Base-by-base conservation (phyloP, 2,113 vertebrate species). In the Eleginops maclovinus region DNA sequence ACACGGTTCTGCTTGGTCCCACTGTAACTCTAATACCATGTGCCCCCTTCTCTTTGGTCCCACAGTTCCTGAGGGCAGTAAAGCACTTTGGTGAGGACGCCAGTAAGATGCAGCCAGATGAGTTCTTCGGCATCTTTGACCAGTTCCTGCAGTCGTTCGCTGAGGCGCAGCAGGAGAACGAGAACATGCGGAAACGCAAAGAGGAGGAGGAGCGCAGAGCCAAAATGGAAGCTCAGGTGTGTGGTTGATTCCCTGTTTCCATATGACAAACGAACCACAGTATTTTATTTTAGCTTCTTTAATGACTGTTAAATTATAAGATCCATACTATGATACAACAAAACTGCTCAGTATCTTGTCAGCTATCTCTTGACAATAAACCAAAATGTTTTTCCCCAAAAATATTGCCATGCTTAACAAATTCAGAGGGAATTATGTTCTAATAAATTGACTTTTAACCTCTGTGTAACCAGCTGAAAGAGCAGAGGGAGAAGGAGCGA, bases 61-160 rank as follows among this genome's bases (percentile, higher is more conserved):
- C 22, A 7, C 91, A 99, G 98, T 99, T 98, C 87, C 83, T 93
- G 54, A 96, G 95, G 92, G 96, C 96, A 17, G 96, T 99, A 71
- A 98, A 97, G 90, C 95, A 98, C 93, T 99, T 99, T 10, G 98
- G 97, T 15, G 98, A 99, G 87, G 98, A 99, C n/a, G 88, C 95
- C 2, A 87, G 92, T 72, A 98, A 96, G 93, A 97, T 97, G 79
- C 98, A 99, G 91, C 98, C 98, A 0, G 98, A 99, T 0, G 98
- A 99, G 93, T 99, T 99, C 95, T 99, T 99, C 1, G 98, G 98
- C 79, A 98, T 99, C 88, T 99, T 99, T 0, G 98, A 99, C 90
- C 97, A 99, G 91, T 99, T 99, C 92, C 95, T 99, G 88, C 98
- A 99, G 92, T 96, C 97, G 0, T 97, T 99, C 74, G 62, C 93